Evolutionary conservation across 2,113 vertebrate genomes (phyloP).

Genomic region (Baryphthengus martii): DNA sequence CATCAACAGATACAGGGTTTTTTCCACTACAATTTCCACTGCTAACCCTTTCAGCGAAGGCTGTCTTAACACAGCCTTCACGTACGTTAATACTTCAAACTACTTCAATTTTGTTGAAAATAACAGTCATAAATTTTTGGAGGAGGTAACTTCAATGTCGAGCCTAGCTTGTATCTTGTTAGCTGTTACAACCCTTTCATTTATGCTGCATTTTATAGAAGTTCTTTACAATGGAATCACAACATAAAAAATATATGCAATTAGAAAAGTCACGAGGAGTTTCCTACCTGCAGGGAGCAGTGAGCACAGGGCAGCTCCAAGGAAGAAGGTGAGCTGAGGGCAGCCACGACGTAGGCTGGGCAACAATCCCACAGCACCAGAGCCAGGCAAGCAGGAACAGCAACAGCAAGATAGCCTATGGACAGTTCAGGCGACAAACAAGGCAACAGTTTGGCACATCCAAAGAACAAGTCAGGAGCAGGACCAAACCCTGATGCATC

Average conservation of each 20-base stretch:
- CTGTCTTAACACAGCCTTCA: not conserved
- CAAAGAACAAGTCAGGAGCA: not conserved
- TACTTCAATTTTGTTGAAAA: not conserved
- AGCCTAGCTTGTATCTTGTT: not conserved
- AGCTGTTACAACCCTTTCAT: not conserved
- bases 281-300: not conserved
- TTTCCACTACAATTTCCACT: not conserved
- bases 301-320: not conserved
- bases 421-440: not conserved
- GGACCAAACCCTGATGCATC: accelerated
- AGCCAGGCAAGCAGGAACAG: not conserved
- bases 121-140: not conserved
- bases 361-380: not conserved
- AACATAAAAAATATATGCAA: not conserved
- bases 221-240: not conserved
- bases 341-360: not conserved
- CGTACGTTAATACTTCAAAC: not conserved
- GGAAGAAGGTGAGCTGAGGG: not conserved
- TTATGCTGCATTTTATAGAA: not conserved
- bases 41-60: not conserved
- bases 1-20: not conserved
- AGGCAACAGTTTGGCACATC: not conserved
- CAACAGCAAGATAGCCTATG: accelerated
- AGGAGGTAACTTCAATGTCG: not conserved
- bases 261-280: not conserved